phyloP scores from a whole-genome alignment of 2,113 vertebrate species.

The Burhinus oedicnemus region DNA sequence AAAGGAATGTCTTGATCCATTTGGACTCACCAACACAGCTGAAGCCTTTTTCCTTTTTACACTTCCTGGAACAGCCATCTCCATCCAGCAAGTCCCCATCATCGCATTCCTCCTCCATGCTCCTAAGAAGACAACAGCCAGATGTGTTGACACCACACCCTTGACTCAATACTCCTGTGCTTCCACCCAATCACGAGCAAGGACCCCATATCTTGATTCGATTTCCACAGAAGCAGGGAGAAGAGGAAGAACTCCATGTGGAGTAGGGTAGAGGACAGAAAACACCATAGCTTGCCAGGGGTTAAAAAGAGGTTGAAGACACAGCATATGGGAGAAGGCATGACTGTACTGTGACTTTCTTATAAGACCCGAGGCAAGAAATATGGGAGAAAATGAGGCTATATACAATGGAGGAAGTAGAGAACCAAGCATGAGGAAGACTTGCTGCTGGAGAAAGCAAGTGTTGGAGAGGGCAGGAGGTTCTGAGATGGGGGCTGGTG shows the following conservation, averaged over 20 bases:
- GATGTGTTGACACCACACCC: not conserved
- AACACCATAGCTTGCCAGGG: not conserved
- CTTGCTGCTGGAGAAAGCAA: not conserved
- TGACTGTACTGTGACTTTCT: not conserved
- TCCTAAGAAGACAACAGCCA: conserved; percentile 65
- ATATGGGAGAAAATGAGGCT: not conserved
- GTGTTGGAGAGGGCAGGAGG: not conserved
- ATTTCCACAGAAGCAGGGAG: not conserved
- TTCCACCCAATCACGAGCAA: not conserved
- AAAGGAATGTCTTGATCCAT: not conserved
- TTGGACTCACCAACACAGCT: conserved; percentile 85
- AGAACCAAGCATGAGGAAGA: not conserved
- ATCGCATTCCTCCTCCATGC: conserved; percentile 87
- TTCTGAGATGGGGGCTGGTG: not conserved
- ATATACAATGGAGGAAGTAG: not conserved
- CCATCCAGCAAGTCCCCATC: conserved; percentile 87
- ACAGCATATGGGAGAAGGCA: not conserved
- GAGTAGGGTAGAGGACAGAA: not conserved
- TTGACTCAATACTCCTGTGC: not conserved
- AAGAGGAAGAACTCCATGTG: not conserved
- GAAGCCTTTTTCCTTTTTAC: conserved; percentile 85
- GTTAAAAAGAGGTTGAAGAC: not conserved
- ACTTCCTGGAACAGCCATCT: conserved; percentile 93
- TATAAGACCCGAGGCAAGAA: not conserved
- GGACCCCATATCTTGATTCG: not conserved